Percentiles rank a stretch among this genome's conserved stretches.
phyloP scores from a whole-genome alignment of 2,113 vertebrate genomes.

The Platysternon megacephalum region DNA sequence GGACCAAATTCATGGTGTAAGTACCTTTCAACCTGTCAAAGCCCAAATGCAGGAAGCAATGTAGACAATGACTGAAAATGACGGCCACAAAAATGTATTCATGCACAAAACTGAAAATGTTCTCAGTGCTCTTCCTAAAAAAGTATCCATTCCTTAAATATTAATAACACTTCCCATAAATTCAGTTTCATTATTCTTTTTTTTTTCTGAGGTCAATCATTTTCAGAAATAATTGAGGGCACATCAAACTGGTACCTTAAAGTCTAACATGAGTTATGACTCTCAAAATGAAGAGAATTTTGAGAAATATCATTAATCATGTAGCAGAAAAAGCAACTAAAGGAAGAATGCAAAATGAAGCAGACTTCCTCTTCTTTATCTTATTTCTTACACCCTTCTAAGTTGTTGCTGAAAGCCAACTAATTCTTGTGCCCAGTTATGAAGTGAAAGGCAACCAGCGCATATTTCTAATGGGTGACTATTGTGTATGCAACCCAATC shows the following conservation, averaged over 20 bases:
- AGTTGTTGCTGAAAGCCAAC: background rate
- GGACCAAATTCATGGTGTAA: background rate
- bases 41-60: background rate
- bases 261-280: background rate
- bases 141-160: background rate
- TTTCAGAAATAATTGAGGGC: background rate
- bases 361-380: background rate
- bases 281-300: background rate
- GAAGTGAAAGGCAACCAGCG: background rate
- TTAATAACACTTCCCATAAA: background rate
- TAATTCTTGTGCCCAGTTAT: background rate
- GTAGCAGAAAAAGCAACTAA: background rate
- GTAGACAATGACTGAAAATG: background rate
- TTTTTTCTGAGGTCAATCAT: background rate
- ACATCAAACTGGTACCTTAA: background rate
- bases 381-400: background rate
- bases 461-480: background rate
- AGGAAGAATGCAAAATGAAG: background rate
- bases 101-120: background rate
- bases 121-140: background rate
- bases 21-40: background rate
- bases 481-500: background rate
- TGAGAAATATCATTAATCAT: background rate
- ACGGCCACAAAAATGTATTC: background rate
- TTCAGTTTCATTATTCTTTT: background rate